Evolutionary conservation across 2,113 vertebrate genomes (phyloP).

Genomic region (Callospermophilus lateralis): DNA sequence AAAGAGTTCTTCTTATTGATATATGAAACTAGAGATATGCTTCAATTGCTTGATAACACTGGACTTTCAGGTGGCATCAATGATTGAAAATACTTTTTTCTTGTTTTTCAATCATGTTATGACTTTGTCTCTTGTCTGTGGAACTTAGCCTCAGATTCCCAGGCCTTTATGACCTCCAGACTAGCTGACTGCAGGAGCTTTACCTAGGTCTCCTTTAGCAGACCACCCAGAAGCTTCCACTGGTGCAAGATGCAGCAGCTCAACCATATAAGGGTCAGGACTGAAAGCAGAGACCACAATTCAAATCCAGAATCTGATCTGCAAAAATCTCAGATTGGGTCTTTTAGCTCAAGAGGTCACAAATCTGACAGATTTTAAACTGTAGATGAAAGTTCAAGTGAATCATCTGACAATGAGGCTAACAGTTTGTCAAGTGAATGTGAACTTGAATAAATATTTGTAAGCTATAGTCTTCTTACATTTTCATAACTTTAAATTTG

Average conservation of each 20-base stretch:
- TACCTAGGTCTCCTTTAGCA: neutral
- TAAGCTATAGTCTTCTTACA: neutral
- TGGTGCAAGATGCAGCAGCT: neutral
- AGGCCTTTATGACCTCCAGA: neutral
- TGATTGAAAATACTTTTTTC: neutral
- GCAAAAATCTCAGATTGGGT: neutral
- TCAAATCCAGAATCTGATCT: neutral
- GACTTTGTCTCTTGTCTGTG: neutral
- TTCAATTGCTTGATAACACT: neutral
- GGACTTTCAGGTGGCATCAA: neutral
- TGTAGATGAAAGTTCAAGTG: neutral
- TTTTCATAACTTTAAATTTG: conserved; percentile 26
- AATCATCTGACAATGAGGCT: neutral
- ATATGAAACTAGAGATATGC: neutral
- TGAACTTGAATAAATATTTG: neutral
- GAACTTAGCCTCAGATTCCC: neutral
- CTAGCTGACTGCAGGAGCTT: neutral
- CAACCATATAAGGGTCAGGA: neutral
- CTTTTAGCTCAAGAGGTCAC: neutral
- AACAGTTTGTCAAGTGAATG: neutral
- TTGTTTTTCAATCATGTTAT: neutral
- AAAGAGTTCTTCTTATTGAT: neutral
- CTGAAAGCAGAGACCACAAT: neutral
- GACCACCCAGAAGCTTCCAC: neutral
- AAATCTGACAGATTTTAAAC: neutral